Evolutionary conservation across 2,888 invertebrate genomes (phyloP), one percentile per base, ranked within the genome.

Genomic region (Zele albiditarsus): DNA sequence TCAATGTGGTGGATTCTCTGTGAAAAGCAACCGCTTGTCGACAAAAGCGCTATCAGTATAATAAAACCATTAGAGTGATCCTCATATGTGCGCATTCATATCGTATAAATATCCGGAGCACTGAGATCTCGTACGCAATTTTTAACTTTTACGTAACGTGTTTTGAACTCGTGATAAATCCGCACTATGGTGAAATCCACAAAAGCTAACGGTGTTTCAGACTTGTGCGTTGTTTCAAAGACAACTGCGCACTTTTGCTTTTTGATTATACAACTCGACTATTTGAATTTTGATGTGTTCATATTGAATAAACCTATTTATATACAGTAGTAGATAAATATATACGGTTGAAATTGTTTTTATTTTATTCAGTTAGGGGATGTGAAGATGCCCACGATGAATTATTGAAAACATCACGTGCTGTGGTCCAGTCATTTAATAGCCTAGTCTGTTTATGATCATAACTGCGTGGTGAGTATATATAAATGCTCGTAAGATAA

Each of bases 1-100:
- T n/a, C 57, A 31, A 16, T 49, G 28, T 49, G 33, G 20, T 4
- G 66, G 60, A 75, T 71, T 67, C 71, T 58, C 27, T 49, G 38
- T n/a, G 20, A 63, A 69, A 42, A 71, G 58, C 67, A 68, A 49
- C 53, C 69, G 73, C 67, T 78, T 73, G 76, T 73, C 78, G 75
- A 76, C 69, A 76, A 77, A 76, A 80, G 71, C 78, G 58, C 72
- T 74, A 74, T 74, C 85, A 83, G 89, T 88, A 89, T 89, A 89
- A 89, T 89, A 89, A 89, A 89, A 88, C 89, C 88, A 89, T 89
- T 88, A 88, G 88, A 85, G 84, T 89, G 88, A 89, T 89, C 89
- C 89, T 88, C 89, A 86, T 88, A 86, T 85, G 88, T 83, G 89
- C 86, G 89, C 86, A 88, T 89, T 88, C 88, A 87, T 88, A 88